Base-by-base conservation (phyloP, 2,888 invertebrate genomes). In the Oscheius sp. region DNA sequence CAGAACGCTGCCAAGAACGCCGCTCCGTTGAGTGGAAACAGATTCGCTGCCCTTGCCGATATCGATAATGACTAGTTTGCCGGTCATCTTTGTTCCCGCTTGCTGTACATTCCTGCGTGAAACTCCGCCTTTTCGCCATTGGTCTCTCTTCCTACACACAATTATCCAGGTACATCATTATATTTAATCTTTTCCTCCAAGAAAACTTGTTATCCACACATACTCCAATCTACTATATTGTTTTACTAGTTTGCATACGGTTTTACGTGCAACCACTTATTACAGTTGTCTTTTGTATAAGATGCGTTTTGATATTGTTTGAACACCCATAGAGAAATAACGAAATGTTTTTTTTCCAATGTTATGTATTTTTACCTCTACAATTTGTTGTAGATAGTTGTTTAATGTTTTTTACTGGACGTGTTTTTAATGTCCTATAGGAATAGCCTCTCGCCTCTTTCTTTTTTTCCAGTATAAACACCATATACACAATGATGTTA, bases 91-190 rank as follows among this genome's bases (percentile, higher is more conserved):
- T 26, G 30, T 28, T 4, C 26, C 50, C 30, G 3, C 22, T 9
- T 57, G 59, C 41, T 59, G 59, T 59, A 59, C 59, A 59, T 59
- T 59, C 59, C 59, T 9, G 44, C 14, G 33, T 54, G 17, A 33
- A 22, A 54, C 38, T 56, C 56, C 59, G 59, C 45, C 62, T 32
- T 62, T 47, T 45, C 33, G 17, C 9, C 33, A 62, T 45, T 30
- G 62, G n/a, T n/a, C n/a, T 62, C 62, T 62, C 62, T n/a, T 44
- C 41, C 14, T 22, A 12, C 45, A n/a, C n/a, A n/a, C n/a, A n/a
- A n/a, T n/a, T n/a, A n/a, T 33, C 62, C 45, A 47, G 49, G 47
- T 47, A 30, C 33, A 22, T 41, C 41, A 20, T 41, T 17, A 12
- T 41, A 41, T 41, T 41, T 20, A 20, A 41, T 20, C 41, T 6